These are phyloP conservation scores for Enteromius afrohamiltoni DNA, from an alignment of 2,797 vertebrate genomes.

Conservation along the genomic window DNA sequence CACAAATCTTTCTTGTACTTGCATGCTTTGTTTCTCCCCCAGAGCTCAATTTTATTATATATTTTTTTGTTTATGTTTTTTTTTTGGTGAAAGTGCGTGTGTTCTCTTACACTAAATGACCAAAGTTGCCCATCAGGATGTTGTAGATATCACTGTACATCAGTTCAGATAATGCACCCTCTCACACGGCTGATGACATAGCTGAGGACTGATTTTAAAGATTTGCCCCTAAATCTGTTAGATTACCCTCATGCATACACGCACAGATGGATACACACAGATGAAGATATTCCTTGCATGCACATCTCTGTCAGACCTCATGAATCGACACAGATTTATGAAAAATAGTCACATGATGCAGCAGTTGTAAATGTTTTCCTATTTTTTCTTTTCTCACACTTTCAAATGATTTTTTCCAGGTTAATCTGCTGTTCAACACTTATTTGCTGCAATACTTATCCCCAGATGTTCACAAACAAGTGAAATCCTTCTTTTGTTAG, in stretches of 20 bases:
- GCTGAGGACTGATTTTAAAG: slow-evolving; percentile 54
- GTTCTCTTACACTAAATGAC: slow-evolving; percentile 44
- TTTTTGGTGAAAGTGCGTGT: slow-evolving; percentile 18
- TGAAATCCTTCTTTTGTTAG: slow-evolving; percentile 19
- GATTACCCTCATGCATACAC: slow-evolving; percentile 58
- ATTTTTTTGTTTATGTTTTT: no score
- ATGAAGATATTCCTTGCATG: slow-evolving; percentile 37
- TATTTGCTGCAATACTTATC: background rate
- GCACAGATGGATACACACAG: slow-evolving; percentile 43
- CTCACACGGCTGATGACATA: slow-evolving; percentile 34
- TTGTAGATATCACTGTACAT: slow-evolving; percentile 47
- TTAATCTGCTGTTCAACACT: background rate
- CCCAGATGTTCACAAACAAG: background rate
- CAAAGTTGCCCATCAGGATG: slow-evolving; percentile 45
- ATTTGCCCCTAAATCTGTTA: slow-evolving; percentile 58
- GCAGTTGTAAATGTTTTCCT: slow-evolving; percentile 4
- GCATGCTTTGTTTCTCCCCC: background rate
- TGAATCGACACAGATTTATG: slow-evolving; percentile 25
- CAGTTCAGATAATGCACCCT: slow-evolving; percentile 53
- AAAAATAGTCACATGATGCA: slow-evolving; percentile 1
- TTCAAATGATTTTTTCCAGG: slow-evolving; percentile 13
- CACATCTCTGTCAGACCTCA: slow-evolving; percentile 35
- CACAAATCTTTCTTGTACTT: background rate
- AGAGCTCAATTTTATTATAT: background rate
- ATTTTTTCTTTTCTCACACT: slow-evolving; percentile 7